Conservation (phyloP, 2,797 vertebrate genomes). For the Danio albolineatus region DNA sequence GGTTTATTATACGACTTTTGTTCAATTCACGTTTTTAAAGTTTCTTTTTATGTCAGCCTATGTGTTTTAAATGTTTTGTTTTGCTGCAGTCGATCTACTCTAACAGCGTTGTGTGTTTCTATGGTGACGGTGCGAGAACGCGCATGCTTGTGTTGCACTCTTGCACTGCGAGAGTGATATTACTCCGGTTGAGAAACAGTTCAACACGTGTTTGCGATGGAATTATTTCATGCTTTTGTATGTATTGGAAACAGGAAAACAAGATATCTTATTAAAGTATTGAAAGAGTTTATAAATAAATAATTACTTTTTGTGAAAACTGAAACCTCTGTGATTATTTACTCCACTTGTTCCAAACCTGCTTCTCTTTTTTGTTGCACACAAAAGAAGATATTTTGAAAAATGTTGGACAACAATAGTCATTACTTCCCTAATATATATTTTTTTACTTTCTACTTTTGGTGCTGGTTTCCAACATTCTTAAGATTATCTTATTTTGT, state of each 20-base stretch:
- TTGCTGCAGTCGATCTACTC: conserved; percentile 34
- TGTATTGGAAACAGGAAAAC: not conserved
- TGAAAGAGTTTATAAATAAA: no score
- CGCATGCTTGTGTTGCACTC: conserved; percentile 54
- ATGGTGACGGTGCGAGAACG: conserved; percentile 75
- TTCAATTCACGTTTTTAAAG: not conserved
- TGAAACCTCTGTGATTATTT: no score
- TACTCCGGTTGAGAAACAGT: not conserved
- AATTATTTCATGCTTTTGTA: no score
- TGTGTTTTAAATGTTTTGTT: conserved; percentile 65
- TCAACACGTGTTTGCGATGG: not conserved
- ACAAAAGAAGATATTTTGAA: no score
- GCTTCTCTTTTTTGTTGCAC: no score
- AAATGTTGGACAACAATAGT: no score
- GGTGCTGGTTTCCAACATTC: no score
- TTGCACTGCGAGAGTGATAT: not conserved
- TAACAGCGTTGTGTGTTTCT: conserved; percentile 68
- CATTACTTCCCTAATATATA: no score
- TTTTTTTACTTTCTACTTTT: no score
- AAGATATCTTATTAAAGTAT: not conserved
- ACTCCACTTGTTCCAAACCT: no score
- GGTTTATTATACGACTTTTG: not conserved
- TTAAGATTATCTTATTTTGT: no score
- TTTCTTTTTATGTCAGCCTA: not conserved
- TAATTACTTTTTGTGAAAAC: no score